Conservation (phyloP, 2,797 vertebrate genomes). For the Sphenopsis melanotis region DNA sequence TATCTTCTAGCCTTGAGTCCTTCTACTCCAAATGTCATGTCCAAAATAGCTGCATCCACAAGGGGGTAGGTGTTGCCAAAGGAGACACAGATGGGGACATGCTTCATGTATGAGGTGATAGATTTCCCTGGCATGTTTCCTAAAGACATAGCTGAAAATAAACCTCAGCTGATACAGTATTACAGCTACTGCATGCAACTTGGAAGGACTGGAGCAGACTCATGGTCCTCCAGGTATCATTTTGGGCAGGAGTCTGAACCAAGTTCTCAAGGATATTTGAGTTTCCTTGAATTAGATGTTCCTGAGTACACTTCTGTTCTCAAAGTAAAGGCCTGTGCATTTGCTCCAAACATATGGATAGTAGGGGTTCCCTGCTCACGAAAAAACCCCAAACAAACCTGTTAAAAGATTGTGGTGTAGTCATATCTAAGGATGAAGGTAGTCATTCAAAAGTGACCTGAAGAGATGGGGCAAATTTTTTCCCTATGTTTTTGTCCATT, state of each 20-base stretch:
- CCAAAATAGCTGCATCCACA: not conserved
- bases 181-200: not conserved
- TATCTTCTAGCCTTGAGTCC: not conserved
- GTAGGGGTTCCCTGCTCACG: not conserved
- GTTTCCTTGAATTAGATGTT: not conserved
- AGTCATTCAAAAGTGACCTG: not conserved
- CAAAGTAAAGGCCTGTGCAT: not conserved
- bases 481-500: not conserved
- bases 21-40: not conserved
- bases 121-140: not conserved
- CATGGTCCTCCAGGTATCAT: not conserved
- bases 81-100: not conserved
- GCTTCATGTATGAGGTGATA: not conserved
- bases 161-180: not conserved
- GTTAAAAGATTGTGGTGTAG: not conserved
- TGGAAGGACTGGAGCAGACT: not conserved
- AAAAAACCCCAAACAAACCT: not conserved
- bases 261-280: not conserved
- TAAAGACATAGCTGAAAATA: not conserved
- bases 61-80: not conserved
- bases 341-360: not conserved
- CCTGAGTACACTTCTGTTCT: not conserved
- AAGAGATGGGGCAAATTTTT: not conserved
- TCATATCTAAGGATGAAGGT: not conserved
- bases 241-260: not conserved